These are phyloP conservation scores for Paracentrotus lividus DNA, from an alignment of 53 echinoderm and acorn worm species.

Conservation along the genomic window DNA sequence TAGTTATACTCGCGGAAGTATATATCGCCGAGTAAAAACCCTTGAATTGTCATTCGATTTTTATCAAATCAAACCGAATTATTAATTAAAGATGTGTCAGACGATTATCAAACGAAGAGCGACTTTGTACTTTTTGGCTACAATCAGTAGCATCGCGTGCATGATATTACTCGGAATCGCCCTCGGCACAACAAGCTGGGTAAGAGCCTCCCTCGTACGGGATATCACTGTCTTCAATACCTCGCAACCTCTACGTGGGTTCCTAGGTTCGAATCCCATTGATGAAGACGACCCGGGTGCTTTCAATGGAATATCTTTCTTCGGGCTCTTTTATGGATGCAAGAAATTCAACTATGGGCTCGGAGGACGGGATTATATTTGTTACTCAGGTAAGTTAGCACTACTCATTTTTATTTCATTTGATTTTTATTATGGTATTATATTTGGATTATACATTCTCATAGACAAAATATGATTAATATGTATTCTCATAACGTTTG, in stretches of 20 bases:
- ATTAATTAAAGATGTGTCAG: conserved; percentile 40
- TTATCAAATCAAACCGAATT: not conserved
- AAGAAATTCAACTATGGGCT: conserved; percentile 95
- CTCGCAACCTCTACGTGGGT: conserved; percentile 73
- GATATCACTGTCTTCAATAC: conserved; percentile 67
- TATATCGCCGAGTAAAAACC: not conserved
- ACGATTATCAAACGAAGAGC: conserved; percentile 79
- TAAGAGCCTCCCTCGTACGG: conserved; percentile 68
- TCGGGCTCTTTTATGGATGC: conserved; percentile 90
- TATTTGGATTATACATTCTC: no score
- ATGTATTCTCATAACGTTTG: no score
- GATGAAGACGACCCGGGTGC: conserved; percentile 87
- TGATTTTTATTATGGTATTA: not conserved
- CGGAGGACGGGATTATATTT: conserved; percentile 77
- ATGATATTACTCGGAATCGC: conserved; percentile 80
- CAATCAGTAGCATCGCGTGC: conserved; percentile 74
- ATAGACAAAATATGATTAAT: no score
- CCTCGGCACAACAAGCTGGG: conserved; percentile 81
- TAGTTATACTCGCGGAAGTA: not conserved
- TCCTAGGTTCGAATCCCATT: conserved; percentile 81
- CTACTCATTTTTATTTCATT: not conserved
- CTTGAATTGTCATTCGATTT: not conserved
- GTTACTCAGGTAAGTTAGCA: conserved; percentile 80
- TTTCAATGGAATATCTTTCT: conserved; percentile 78
- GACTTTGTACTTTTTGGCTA: conserved; percentile 81